phyloP scores from a whole-genome alignment of 2,888 invertebrate genomes.

The Liodrosophila aerea region DNA sequence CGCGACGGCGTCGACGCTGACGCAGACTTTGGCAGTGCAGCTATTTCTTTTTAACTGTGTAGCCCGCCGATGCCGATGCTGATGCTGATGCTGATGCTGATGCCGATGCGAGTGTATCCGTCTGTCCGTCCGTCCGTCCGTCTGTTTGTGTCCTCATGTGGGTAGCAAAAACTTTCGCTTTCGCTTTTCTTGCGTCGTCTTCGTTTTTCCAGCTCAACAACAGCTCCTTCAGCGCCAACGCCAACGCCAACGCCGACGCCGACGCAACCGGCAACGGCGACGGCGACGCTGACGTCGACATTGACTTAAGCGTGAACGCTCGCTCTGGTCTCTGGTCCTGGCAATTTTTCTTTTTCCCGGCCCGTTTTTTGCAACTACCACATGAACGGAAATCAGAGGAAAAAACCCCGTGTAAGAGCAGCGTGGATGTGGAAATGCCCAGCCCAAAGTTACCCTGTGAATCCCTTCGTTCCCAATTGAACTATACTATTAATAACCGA shows the following conservation, averaged over 20 bases:
- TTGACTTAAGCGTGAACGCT: constrained; percentile 11
- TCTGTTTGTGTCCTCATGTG: constrained; percentile 44
- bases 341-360: constrained; percentile 57
- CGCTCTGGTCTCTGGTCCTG: constrained; percentile 17
- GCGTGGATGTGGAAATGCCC: too few species aligned
- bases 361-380: constrained; percentile 28
- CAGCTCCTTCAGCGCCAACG: constrained; percentile 31
- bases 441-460: too few species aligned
- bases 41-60: too few species aligned
- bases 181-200: constrained; percentile 64
- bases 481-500: too few species aligned
- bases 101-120: constrained; percentile 13
- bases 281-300: constrained; percentile 7
- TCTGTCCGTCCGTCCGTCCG: too few species aligned
- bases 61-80: too few species aligned
- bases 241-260: constrained; percentile 4
- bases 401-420: too few species aligned
- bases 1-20: background rate
- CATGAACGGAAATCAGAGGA: constrained; percentile 13
- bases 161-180: constrained; percentile 70
- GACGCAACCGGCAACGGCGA: constrained; percentile 1
- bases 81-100: background rate
- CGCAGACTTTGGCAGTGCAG: constrained; percentile 16
- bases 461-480: too few species aligned
- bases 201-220: constrained; percentile 50